Percentiles rank a stretch among this genome's conserved stretches.
Evolutionary conservation across 2,888 invertebrate species (phyloP).

Genomic region (Synanthedon vespiformis): DNA sequence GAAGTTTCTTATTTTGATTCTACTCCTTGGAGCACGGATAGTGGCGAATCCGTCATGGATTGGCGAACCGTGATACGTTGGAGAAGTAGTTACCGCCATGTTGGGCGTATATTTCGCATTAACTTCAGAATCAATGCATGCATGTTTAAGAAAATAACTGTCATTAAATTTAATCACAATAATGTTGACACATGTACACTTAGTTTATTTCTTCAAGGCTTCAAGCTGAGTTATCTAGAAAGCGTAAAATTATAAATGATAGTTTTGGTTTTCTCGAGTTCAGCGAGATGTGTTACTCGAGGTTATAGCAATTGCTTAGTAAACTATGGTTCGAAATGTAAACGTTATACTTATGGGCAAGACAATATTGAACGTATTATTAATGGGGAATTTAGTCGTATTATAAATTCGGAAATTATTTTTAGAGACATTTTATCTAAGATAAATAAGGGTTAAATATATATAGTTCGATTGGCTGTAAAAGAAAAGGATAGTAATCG

Average conservation of each 20-base stretch:
- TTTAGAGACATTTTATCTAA: too few species aligned
- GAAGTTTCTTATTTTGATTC: constrained; percentile 60
- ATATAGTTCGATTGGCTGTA: too few species aligned
- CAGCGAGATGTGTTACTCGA: constrained; percentile 21
- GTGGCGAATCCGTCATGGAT: constrained; percentile 91
- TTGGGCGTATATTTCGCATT: constrained; percentile 6
- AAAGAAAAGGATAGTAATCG: constrained; percentile 3
- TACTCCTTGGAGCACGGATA: constrained; percentile 75
- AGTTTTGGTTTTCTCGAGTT: constrained; percentile 23
- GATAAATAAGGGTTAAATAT: too few species aligned
- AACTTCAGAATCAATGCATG: background rate
- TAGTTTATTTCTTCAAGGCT: constrained; percentile 1
- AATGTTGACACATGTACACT: background rate
- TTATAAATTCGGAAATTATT: too few species aligned
- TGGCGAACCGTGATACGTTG: constrained; percentile 65
- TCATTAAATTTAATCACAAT: background rate
- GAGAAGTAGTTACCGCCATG: constrained; percentile 59
- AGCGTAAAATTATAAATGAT: constrained; percentile 39
- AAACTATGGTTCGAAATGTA: constrained; percentile 16
- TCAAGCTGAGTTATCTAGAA: constrained; percentile 29
- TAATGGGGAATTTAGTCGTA: too few species aligned
- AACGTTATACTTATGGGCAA: constrained; percentile 13
- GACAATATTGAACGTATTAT: background rate
- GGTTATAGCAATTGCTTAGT: constrained; percentile 2
- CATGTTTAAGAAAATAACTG: background rate